phyloP scores from a whole-genome alignment of 2,113 vertebrate genomes.

The Capreolus pygargus region DNA sequence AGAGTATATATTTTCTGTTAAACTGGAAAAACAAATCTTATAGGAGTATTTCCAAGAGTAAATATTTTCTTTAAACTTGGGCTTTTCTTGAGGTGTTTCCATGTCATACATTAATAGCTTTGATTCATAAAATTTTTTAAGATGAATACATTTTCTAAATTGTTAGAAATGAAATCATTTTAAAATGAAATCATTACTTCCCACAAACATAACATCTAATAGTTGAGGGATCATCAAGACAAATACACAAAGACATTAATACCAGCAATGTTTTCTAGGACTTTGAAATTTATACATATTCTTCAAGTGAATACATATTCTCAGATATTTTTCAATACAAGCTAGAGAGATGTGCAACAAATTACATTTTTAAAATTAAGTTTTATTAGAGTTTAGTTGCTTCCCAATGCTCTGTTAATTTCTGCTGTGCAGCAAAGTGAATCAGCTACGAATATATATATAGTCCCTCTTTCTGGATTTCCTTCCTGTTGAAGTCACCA shows the following conservation, averaged over 20 bases:
- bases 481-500: neutral
- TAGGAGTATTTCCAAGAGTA: neutral
- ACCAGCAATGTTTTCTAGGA: neutral
- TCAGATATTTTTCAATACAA: neutral
- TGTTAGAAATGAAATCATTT: neutral
- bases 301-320: neutral
- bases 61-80: neutral
- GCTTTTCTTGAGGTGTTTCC: neutral
- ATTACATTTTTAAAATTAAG: neutral
- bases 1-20: neutral
- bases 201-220: neutral
- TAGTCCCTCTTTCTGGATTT: neutral
- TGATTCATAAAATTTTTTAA: neutral
- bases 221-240: neutral
- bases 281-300: neutral
- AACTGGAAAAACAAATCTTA: neutral
- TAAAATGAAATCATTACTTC: neutral
- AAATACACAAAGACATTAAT: slow-evolving; percentile 1
- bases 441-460: neutral
- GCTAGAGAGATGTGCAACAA: neutral
- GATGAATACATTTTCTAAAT: neutral
- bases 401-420: neutral
- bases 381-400: neutral
- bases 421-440: neutral
- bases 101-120: neutral